Base-by-base conservation (phyloP, 2,888 invertebrate species). In the Yponomeuta evonymella region DNA sequence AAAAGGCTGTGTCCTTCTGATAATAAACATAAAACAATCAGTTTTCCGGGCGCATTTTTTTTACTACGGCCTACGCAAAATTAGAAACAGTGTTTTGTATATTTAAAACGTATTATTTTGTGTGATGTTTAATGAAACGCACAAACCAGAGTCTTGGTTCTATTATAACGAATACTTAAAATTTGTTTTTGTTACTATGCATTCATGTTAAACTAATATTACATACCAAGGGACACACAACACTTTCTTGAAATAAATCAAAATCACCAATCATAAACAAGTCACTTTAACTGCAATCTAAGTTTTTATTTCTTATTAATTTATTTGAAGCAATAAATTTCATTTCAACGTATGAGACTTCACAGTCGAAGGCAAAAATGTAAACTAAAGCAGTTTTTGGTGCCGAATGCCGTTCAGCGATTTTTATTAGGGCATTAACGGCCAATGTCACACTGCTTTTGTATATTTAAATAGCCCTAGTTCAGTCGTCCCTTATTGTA, bases 381-480 rank as follows among this genome's bases (percentile, higher is more conserved):
- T 75, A 73, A 85, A 90, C 91, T 90, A 87, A 88, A 79, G 75
- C 75, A 76, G 79, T 78, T 78, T 80, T 79, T 76, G 81, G 51
- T 77, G 78, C 79, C 78, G 80, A 80, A 80, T 58, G 78, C 76
- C 80, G 79, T 82, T 79, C 76, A 75, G 81, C 79, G 84, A 86
- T 87, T 87, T 85, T 88, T 82, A 83, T 85, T 58, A 84, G 79
- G 80, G 77, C 83, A 88, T 87, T 82, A 81, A 78, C 82, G 81
- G 76, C 78, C 80, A 84, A 86, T 85, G 87, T 85, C 83, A 80
- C 78, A 79, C 76, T 72, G 77, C 84, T 78, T 84, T 91, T 90
- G 89, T 89, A 76, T 78, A 79, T 79, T 84, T 84, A 87, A 84
- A 87, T 84, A 86, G 75, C 83, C 81, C 87, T 83, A 87, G 89